phyloP scores from a whole-genome alignment of 2,797 vertebrate genomes.

The Acipenser transmontanus region DNA sequence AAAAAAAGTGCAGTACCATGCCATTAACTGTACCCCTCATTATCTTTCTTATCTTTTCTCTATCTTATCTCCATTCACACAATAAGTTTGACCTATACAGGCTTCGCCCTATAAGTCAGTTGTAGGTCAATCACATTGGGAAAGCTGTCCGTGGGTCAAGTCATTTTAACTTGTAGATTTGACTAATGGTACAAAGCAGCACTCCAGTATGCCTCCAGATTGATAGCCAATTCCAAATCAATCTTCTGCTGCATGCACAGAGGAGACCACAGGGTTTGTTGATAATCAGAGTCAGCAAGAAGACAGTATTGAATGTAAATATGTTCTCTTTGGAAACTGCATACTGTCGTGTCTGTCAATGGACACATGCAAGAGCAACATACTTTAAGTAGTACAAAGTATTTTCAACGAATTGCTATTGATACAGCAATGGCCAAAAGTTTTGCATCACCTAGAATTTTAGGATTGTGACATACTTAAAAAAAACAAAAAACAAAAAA shows the following conservation, averaged over 20 bases:
- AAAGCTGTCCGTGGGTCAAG: slow-evolving; percentile 39
- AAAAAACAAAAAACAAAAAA: too few species aligned
- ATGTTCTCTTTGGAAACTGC: too few species aligned
- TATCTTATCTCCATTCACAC: neutral
- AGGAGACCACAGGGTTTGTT: slow-evolving; percentile 22
- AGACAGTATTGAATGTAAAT: neutral
- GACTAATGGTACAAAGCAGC: slow-evolving; percentile 66
- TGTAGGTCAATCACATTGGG: slow-evolving; percentile 69
- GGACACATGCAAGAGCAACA: too few species aligned
- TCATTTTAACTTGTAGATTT: slow-evolving; percentile 44
- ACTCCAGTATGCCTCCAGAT: slow-evolving; percentile 64
- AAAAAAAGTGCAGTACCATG: too few species aligned
- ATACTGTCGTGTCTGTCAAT: too few species aligned
- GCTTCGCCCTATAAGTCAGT: slow-evolving; percentile 63
- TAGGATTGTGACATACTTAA: too few species aligned
- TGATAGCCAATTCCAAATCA: slow-evolving; percentile 46
- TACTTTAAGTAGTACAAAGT: too few species aligned
- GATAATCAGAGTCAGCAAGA: slow-evolving; percentile 7
- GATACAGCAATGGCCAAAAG: too few species aligned
- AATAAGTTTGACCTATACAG: slow-evolving; percentile 39
- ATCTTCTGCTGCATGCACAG: slow-evolving; percentile 30
- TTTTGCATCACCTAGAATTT: too few species aligned
- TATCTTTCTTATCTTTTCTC: neutral
- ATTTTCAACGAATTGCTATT: too few species aligned
- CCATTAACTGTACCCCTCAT: neutral